Percentiles rank a stretch among this genome's conserved stretches.
Evolutionary conservation across 2,113 vertebrate genomes (phyloP).

Genomic region (Mionectes macconnelli): DNA sequence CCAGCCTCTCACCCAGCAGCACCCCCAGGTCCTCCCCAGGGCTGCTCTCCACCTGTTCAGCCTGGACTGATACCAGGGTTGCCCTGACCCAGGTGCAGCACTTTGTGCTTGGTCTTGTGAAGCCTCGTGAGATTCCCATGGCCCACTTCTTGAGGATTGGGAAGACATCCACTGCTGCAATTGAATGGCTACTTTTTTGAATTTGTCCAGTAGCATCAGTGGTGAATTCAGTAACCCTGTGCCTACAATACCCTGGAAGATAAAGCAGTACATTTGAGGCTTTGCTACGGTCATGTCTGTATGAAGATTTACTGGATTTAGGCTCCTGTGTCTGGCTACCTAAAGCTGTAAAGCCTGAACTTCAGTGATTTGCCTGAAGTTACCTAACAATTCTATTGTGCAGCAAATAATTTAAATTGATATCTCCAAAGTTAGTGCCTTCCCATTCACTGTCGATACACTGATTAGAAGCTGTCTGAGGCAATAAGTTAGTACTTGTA

Average conservation of each 20-base stretch:
- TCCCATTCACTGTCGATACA: accelerated
- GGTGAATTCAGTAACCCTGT: neutral
- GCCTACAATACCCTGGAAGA: neutral
- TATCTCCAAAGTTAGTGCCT: neutral
- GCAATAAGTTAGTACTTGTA: neutral
- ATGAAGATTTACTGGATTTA: neutral
- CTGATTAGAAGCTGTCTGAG: neutral
- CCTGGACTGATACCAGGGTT: neutral
- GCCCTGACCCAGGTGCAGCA: neutral
- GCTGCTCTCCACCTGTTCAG: neutral
- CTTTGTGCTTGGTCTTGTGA: neutral
- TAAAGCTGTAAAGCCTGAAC: neutral
- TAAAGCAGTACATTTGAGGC: neutral
- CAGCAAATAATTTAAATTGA: neutral
- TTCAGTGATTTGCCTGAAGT: neutral
- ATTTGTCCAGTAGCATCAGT: neutral
- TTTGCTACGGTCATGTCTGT: neutral
- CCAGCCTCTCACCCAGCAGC: neutral
- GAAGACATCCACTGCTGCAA: neutral
- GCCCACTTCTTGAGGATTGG: neutral
- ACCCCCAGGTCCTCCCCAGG: neutral
- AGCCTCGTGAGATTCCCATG: neutral
- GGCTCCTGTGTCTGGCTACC: neutral
- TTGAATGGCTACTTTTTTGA: neutral
- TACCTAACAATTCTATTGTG: neutral